Conservation (phyloP, 2,888 invertebrate genomes). For the Melikaiella ostensackeni region DNA sequence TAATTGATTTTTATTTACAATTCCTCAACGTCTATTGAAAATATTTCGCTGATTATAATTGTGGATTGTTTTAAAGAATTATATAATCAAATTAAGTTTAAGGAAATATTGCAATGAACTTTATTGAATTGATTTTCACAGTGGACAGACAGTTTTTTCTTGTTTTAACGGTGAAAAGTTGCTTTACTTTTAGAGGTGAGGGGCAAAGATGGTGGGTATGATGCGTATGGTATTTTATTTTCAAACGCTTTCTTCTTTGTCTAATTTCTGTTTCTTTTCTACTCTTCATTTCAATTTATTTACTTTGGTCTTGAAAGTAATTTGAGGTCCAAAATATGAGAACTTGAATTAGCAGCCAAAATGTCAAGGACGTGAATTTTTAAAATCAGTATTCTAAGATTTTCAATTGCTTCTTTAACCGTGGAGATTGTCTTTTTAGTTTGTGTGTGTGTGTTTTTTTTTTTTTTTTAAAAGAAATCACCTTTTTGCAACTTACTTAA, state of each 20-base stretch:
- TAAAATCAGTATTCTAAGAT: not conserved
- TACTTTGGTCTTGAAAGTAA: constrained; percentile 20
- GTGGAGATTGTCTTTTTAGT: not conserved
- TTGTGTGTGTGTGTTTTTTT: too few relatives aligned
- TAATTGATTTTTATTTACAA: not conserved
- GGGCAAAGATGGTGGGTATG: constrained; percentile 47
- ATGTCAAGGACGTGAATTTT: constrained; percentile 23
- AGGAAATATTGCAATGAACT: not conserved
- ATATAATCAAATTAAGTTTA: not conserved
- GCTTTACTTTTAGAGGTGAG: constrained; percentile 44
- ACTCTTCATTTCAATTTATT: constrained; percentile 17
- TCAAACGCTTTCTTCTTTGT: constrained; percentile 23
- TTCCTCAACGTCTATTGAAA: not conserved
- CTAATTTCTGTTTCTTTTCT: constrained; percentile 42
- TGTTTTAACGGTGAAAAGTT: constrained; percentile 12
- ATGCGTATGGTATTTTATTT: constrained; percentile 43
- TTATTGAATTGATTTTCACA: not conserved
- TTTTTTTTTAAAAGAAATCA: constrained; percentile 28
- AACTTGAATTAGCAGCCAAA: not conserved
- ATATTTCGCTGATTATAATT: not conserved
- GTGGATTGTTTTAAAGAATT: not conserved
- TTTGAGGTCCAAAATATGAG: not conserved
- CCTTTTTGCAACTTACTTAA: not conserved
- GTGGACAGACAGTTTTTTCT: not conserved
- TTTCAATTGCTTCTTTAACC: not conserved